Base-by-base conservation (phyloP, 2,113 vertebrate species). In the Mormoops blainvillei region DNA sequence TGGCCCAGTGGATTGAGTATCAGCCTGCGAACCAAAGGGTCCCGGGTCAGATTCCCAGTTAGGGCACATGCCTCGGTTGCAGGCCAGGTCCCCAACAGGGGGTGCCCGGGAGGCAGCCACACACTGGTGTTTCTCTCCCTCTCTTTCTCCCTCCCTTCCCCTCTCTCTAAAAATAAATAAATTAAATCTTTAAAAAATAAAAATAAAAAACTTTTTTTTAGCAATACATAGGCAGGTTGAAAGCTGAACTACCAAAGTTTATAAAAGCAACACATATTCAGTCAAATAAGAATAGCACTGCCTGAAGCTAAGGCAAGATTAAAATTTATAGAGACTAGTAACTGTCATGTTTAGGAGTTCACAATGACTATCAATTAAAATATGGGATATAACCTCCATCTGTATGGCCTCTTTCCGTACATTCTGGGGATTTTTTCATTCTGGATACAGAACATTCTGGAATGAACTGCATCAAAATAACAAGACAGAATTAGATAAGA, bases 171-270 rank as follows among this genome's bases (percentile, higher is more conserved):
- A n/a, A n/a, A n/a, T n/a, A n/a, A n/a, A n/a, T n/a, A n/a, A n/a
- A n/a, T n/a, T n/a, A n/a, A n/a, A n/a, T n/a, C n/a, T n/a, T n/a
- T n/a, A n/a, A n/a, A n/a, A n/a, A n/a, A n/a, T n/a, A n/a, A n/a
- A n/a, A n/a, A n/a, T n/a, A n/a, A n/a, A n/a, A n/a, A n/a, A n/a
- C n/a, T n/a, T n/a, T 90, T 93, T 96, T 65, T 94, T 92, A 76
- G 92, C 84, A 88, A 94, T 71, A 85, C n/a, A 78, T 54, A 68
- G 52, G 71, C 41, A 94, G 80, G 70, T 7, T 94, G 56, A 89
- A 97, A 94, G 63, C 10, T 89, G n/a, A 87, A 85, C 50, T 71
- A 84, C 65, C 41, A 71, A 95, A 38, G 22, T 91, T 97, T 89
- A 91, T 48, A 86, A 80, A 92, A 95, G 87, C 48, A 87, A 74